A percentile compares a stretch with the other conserved stretches of the same genome.
Conservation (phyloP, 2,113 vertebrate genomes). For the Passer montanus region DNA sequence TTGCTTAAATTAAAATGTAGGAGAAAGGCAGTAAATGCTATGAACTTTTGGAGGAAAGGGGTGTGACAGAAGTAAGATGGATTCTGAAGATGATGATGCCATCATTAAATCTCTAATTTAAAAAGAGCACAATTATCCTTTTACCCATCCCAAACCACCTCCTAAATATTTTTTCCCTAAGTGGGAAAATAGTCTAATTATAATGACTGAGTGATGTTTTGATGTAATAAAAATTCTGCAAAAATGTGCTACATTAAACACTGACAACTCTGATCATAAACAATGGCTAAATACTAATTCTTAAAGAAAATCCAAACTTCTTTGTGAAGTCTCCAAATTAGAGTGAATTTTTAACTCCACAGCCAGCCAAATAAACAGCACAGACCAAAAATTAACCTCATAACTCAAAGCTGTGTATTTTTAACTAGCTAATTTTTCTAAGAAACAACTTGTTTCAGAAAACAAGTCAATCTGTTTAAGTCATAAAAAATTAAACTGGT, state of each 20-base stretch:
- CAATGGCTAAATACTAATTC: neutral
- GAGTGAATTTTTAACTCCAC: neutral
- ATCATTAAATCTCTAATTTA: neutral
- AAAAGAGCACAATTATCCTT: neutral
- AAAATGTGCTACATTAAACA: neutral
- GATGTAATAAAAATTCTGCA: neutral
- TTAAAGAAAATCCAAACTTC: neutral
- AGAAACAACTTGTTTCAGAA: neutral
- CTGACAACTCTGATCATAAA: neutral
- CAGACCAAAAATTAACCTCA: neutral
- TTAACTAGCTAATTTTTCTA: neutral
- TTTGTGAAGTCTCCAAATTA: neutral
- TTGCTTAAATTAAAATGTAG: neutral
- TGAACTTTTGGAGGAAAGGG: neutral
- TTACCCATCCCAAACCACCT: neutral
- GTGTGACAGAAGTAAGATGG: neutral
- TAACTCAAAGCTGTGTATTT: neutral
- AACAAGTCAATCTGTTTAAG: neutral
- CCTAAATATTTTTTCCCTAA: neutral
- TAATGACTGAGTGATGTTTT: neutral
- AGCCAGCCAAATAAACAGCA: neutral
- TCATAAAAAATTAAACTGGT: neutral
- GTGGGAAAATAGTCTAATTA: neutral
- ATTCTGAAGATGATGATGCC: neutral
- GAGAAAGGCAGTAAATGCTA: neutral